Evolutionary conservation across 2,888 invertebrate genomes (phyloP).

Genomic region (Pseudeuparius sepicola): DNA sequence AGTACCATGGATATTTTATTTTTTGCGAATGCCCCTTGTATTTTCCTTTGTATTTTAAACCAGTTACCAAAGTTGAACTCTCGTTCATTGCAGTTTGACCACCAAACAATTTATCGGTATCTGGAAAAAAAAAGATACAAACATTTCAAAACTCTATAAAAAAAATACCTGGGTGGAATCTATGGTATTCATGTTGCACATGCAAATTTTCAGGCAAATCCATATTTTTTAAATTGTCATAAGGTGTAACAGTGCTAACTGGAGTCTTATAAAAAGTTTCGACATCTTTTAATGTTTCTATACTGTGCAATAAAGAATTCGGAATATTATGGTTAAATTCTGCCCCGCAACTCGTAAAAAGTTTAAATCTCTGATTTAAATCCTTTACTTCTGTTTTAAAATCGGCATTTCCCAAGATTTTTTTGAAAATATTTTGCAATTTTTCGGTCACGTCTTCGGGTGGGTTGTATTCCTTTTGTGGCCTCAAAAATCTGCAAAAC

Average conservation of each 20-base stretch:
- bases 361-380: constrained; percentile 51
- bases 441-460: constrained; percentile 52
- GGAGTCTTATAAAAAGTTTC: constrained; percentile 61
- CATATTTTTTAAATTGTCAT: constrained; percentile 58
- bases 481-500: constrained; percentile 60
- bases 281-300: constrained; percentile 67
- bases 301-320: constrained; percentile 67
- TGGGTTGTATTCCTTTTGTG: constrained; percentile 65
- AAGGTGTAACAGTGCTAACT: constrained; percentile 59
- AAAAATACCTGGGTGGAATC: constrained; percentile 68
- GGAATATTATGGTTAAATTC: constrained; percentile 71
- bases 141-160: too few relatives aligned
- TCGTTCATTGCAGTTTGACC: constrained; percentile 79
- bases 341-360: constrained; percentile 59
- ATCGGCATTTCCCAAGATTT: constrained; percentile 42
- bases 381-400: constrained; percentile 37
- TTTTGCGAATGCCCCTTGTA: constrained; percentile 64
- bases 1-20: constrained; percentile 16
- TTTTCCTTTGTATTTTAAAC: constrained; percentile 71
- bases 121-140: constrained; percentile 37
- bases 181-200: constrained; percentile 66
- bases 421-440: constrained; percentile 50
- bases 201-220: constrained; percentile 83
- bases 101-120: constrained; percentile 58
- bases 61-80: constrained; percentile 74